These are phyloP conservation scores for Wiebesia pumilae DNA, from an alignment of 1,140 invertebrate genomes.

Conservation along the genomic window DNA sequence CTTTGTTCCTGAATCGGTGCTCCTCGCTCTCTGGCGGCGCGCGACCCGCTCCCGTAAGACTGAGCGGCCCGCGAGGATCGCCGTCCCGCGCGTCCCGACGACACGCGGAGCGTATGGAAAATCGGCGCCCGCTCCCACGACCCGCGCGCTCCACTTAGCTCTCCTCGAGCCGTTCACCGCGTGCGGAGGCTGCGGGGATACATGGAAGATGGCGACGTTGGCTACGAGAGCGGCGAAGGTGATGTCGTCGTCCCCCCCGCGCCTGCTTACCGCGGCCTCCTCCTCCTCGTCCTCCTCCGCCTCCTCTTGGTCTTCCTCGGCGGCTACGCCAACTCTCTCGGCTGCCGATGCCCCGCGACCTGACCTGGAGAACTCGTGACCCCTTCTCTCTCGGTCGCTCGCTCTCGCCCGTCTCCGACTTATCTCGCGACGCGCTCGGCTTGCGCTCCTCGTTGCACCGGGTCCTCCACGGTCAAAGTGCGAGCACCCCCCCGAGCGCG, in stretches of 20 bases:
- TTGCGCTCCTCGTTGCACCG: background rate
- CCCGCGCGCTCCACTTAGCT: slow-evolving; percentile 50
- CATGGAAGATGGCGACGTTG: slow-evolving; percentile 58
- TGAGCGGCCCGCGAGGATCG: background rate
- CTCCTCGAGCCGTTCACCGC: slow-evolving; percentile 36
- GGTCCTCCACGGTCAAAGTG: background rate
- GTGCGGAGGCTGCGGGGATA: slow-evolving; percentile 51
- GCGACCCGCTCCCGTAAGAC: too few species aligned
- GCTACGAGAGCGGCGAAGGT: slow-evolving; percentile 40
- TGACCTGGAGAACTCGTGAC: slow-evolving; percentile 55
- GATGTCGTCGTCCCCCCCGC: slow-evolving; percentile 32
- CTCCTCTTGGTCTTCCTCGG: background rate
- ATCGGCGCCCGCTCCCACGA: slow-evolving; percentile 56
- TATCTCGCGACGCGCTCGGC: background rate
- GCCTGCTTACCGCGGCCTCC: background rate
- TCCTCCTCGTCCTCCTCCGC: background rate
- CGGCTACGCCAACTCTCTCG: background rate
- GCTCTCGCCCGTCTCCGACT: background rate
- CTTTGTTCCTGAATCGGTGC: slow-evolving; percentile 24
- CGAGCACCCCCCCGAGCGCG: background rate
- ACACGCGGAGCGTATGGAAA: slow-evolving; percentile 51
- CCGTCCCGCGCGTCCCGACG: slow-evolving; percentile 4
- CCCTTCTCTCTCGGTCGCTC: slow-evolving; percentile 32
- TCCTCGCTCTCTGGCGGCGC: background rate
- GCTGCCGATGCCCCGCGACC: slow-evolving; percentile 48